Percentiles rank a stretch among this genome's conserved stretches.
These are phyloP conservation scores for Megalopta genalis DNA, from an alignment of 1,140 invertebrate species.

Conservation along the genomic window DNA sequence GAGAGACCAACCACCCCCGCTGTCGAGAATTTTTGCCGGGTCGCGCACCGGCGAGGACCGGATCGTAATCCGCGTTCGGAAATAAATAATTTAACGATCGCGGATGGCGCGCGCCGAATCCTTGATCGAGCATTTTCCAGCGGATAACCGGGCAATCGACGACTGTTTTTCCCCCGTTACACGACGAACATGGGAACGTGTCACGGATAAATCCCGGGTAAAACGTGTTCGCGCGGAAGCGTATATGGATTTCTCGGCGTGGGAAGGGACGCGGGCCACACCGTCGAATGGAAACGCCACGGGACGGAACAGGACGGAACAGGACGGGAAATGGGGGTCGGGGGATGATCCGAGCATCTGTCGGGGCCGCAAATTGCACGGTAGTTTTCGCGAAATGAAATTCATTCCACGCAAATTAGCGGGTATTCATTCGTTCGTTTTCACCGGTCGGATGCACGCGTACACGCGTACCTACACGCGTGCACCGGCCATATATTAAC, in stretches of 20 bases:
- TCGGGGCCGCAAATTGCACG: slow-evolving; percentile 37
- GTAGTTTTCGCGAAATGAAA: slow-evolving; percentile 58
- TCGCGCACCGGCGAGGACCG: no score
- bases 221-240: slow-evolving; percentile 21
- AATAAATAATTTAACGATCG: slow-evolving; percentile 8
- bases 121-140: slow-evolving; percentile 1
- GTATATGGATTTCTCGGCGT: neutral
- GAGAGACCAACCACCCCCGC: no score
- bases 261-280: neutral
- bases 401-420: slow-evolving; percentile 59
- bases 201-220: neutral
- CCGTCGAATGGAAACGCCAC: neutral
- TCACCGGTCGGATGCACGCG: slow-evolving; percentile 25
- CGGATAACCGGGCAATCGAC: neutral
- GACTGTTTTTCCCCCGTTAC: slow-evolving; percentile 5
- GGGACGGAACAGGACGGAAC: neutral
- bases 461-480: neutral
- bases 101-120: neutral
- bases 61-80: neutral
- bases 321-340: neutral
- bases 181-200: neutral
- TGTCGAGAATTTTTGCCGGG: no score
- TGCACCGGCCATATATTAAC: slow-evolving; percentile 43
- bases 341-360: slow-evolving; percentile 7
- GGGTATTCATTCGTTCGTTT: slow-evolving; percentile 36